phyloP scores from a whole-genome alignment of 2,113 vertebrate species.

The Nycticebus coucang region DNA sequence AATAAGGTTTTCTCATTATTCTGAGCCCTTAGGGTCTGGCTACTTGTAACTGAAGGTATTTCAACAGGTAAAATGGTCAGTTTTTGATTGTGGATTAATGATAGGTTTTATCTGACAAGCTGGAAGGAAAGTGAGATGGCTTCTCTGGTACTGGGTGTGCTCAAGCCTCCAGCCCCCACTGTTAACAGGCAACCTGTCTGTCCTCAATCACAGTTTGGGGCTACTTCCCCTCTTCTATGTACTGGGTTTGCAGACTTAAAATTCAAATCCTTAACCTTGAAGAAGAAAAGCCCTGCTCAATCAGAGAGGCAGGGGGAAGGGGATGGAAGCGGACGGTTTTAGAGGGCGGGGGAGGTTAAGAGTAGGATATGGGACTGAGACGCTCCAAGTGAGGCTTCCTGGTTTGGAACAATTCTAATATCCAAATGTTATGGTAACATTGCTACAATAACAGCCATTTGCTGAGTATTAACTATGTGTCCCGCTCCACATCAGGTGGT shows the following conservation, averaged over 20 bases:
- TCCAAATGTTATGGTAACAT: background rate
- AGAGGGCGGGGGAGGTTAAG: background rate
- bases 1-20: background rate
- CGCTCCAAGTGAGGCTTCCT: background rate
- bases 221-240: background rate
- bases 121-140: background rate
- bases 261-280: background rate
- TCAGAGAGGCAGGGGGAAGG: background rate
- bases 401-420: background rate
- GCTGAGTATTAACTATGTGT: background rate
- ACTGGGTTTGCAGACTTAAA: background rate
- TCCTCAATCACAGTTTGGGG: background rate
- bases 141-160: background rate
- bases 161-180: background rate
- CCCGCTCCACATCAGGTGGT: background rate
- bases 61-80: background rate
- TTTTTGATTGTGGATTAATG: background rate
- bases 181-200: background rate
- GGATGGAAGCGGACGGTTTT: background rate
- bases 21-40: background rate
- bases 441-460: background rate
- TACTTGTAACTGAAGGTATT: background rate
- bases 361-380: background rate
- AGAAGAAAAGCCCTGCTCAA: background rate
- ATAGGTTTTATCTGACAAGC: background rate